Evolutionary conservation across 2,797 vertebrate genomes (phyloP), one percentile per base, ranked within the genome.

Genomic region (Gadopsis bispinosus): DNA sequence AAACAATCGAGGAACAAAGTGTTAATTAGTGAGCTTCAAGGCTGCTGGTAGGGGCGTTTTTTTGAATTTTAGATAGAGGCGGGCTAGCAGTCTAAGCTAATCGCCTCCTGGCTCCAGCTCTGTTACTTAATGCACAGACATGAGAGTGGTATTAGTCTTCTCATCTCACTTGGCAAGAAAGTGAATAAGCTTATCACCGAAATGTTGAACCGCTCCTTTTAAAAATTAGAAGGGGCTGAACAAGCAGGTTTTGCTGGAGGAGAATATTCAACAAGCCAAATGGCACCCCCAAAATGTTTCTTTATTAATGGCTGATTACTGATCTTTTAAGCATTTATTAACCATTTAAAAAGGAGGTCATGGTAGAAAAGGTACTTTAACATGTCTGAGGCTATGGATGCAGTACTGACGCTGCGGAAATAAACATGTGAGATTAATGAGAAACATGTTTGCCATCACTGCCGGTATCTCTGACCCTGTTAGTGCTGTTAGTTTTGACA

Each of bases 351-450:
- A 3, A 50, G 22, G 29, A 39, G 12, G 1, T 13, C 6, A 8
- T 61, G 7, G 43, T 2, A n/a, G 3, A 33, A n/a, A n/a, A 20
- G 22, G 10, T 41, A 2, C 26, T 43, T 55, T 37, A 65, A 33
- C 12, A 20, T 10, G 9, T 9, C 11, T 26, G 35, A 33, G 26
- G 2, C 54, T 17, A 26, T 26, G 26, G 26, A 26, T 26, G 26
- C 26, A 26, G 26, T 26, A 1, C 47, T 12, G 12, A 47, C 12
- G 1, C 56, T 20, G 50, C 51, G 31, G 55, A 59, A 73, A 64
- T 16, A 16, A 59, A 20, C 20, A 54, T 37, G 56, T 59, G 69
- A 68, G 60, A 80, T 60, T 43, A 71, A 72, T 79, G 63, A 59
- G 41, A 79, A 73, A 33, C 47, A 29, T 41, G 59, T 53, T 17